These are phyloP conservation scores for Threskiornis aethiopicus DNA, from an alignment of 2,797 vertebrate species.

Conservation along the genomic window DNA sequence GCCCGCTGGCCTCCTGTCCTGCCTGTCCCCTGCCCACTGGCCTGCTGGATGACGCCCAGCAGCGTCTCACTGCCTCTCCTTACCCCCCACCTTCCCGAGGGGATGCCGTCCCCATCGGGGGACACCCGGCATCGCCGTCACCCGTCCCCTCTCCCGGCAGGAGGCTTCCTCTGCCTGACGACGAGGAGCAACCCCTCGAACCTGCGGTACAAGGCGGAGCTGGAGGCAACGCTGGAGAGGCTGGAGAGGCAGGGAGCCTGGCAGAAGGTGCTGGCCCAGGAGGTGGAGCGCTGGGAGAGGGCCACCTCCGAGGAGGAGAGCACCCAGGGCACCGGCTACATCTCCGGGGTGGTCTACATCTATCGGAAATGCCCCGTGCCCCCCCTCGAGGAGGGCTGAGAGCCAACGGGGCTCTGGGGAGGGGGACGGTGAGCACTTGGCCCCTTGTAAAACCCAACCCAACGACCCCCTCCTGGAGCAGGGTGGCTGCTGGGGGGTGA, in stretches of 20 bases:
- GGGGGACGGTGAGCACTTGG: rapidly evolving
- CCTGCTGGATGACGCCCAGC: background rate
- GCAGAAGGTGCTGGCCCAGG: conserved; percentile 68
- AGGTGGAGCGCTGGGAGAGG: conserved; percentile 85
- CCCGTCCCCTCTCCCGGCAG: conserved; percentile 50
- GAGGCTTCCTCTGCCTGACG: conserved; percentile 90
- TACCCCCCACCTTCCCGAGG: no score
- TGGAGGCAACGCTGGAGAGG: conserved; percentile 74
- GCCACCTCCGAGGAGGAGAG: conserved; percentile 76
- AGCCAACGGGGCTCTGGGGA: rapidly evolving
- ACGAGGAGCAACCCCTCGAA: conserved; percentile 84
- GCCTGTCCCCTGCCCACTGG: no score
- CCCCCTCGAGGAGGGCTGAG: background rate
- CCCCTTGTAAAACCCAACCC: background rate
- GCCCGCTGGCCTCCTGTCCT: no score
- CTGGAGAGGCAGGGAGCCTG: conserved; percentile 81
- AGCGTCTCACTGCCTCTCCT: background rate
- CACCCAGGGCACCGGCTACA: conserved; percentile 68
- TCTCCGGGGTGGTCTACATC: conserved; percentile 81
- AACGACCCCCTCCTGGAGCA: background rate
- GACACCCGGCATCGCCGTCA: rapidly evolving
- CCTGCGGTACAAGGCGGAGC: conserved; percentile 75
- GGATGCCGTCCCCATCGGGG: no score
- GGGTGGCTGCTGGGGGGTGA: background rate
- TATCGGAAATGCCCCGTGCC: conserved; percentile 67